These are phyloP conservation scores for Drosophila leonis DNA, from an alignment of 2,888 invertebrate species.

Conservation along the genomic window DNA sequence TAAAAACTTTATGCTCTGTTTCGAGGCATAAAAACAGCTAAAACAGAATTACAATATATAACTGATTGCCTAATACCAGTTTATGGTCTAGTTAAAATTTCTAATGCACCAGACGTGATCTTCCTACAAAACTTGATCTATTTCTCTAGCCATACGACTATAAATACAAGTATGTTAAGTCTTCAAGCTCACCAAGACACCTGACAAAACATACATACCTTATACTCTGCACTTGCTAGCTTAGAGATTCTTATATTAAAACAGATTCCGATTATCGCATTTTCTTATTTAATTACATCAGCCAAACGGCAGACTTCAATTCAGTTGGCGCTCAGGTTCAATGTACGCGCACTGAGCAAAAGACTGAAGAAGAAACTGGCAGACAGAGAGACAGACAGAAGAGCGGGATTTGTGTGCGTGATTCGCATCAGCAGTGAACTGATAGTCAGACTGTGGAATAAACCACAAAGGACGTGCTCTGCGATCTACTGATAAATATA, in stretches of 20 bases:
- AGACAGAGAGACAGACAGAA: conserved; percentile 1
- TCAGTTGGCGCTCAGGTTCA: conserved; percentile 40
- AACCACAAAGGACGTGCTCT: conserved; percentile 51
- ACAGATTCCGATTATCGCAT: conserved; percentile 16
- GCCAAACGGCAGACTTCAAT: conserved; percentile 8
- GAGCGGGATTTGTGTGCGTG: conserved; percentile 41
- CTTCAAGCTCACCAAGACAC: too few species aligned
- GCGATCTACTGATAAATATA: conserved; percentile 19
- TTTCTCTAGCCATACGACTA: not conserved
- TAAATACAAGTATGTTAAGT: too few species aligned
- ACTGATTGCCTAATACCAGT: not conserved
- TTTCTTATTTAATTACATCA: conserved; percentile 37
- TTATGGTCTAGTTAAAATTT: conserved; percentile 2
- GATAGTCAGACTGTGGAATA: conserved; percentile 46
- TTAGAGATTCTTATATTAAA: conserved; percentile 1
- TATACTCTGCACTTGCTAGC: conserved; percentile 3
- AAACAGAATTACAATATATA: not conserved
- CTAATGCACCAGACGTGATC: not conserved
- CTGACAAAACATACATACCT: not conserved
- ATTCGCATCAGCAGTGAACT: conserved; percentile 37
- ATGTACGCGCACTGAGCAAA: conserved; percentile 31
- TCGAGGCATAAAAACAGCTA: not conserved
- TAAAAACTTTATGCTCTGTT: not conserved
- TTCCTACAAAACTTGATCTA: not conserved
- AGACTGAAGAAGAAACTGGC: conserved; percentile 6